Conservation (phyloP, 30 jellyfish, hydroid and myxozoan genomes). For the Hydractinia symbiolongicarpus region DNA sequence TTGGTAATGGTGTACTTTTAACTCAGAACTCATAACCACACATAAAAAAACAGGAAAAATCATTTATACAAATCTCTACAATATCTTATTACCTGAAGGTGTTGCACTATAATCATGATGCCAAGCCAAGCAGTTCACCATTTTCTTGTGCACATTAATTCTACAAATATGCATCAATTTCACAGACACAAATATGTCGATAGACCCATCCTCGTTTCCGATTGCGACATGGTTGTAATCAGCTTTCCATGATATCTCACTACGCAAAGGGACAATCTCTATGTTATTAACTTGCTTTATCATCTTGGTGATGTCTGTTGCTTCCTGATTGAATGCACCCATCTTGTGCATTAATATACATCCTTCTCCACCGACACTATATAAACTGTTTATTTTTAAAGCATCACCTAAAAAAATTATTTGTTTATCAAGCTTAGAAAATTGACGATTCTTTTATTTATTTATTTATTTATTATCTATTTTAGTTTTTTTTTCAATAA, state of each 20-base stretch:
- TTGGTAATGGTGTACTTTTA: background rate
- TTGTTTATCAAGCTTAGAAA: background rate
- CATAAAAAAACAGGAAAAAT: background rate
- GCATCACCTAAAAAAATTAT: too few species aligned
- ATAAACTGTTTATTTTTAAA: constrained; percentile 46
- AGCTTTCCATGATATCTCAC: constrained; percentile 71
- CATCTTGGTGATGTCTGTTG: constrained; percentile 47
- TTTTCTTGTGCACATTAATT: constrained; percentile 69
- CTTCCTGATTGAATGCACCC: constrained; percentile 51
- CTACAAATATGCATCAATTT: constrained; percentile 31
- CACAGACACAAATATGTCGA: constrained; percentile 58
- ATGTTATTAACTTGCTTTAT: constrained; percentile 39
- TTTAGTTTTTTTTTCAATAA: background rate
- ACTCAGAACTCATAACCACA: background rate
- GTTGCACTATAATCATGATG: constrained; percentile 47
- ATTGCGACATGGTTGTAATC: constrained; percentile 58
- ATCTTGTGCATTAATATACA: constrained; percentile 50
- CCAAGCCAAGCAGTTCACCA: constrained; percentile 82
- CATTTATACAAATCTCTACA: background rate
- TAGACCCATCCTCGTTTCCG: constrained; percentile 91
- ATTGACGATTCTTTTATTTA: background rate
- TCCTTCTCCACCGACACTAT: constrained; percentile 97
- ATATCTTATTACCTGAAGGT: constrained; percentile 15
- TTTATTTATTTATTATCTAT: background rate
- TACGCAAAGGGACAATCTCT: constrained; percentile 33